These are phyloP conservation scores for Alviniconcha marisindica DNA, from an alignment of 1,140 invertebrate species.

Conservation along the genomic window DNA sequence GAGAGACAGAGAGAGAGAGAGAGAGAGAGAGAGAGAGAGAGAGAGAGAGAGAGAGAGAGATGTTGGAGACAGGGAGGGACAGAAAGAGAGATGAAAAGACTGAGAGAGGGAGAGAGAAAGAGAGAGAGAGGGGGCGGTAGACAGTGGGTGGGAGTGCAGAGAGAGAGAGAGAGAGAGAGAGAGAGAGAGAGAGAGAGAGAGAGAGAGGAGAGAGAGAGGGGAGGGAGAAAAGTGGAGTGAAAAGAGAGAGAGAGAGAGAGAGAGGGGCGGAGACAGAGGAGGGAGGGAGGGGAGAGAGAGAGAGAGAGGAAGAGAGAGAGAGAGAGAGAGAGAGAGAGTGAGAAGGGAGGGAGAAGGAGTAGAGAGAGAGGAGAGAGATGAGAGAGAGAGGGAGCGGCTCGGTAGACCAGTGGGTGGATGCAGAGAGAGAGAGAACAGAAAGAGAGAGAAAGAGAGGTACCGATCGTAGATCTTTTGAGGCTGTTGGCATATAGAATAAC, in stretches of 20 bases:
- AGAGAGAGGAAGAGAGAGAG: background rate
- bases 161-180: background rate
- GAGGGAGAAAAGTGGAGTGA: background rate
- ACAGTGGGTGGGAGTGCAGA: background rate
- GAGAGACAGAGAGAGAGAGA: conserved; percentile 5
- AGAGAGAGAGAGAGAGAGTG: background rate
- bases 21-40: conserved; percentile 4
- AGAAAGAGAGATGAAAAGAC: background rate
- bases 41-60: background rate
- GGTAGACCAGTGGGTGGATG: background rate
- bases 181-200: conserved; percentile 22
- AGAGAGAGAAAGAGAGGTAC: background rate
- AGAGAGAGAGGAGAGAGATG: background rate
- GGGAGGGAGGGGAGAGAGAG: background rate
- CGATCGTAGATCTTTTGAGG: too few relatives aligned
- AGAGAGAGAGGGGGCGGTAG: background rate
- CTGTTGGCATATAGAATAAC: too few relatives aligned
- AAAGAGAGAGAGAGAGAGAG: conserved; percentile 4
- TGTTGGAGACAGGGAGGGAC: background rate
- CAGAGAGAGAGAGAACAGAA: background rate
- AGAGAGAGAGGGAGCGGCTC: background rate
- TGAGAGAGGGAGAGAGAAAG: background rate
- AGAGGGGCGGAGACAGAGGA: background rate
- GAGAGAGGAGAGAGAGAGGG: background rate
- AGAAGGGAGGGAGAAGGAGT: background rate